Base-by-base conservation (phyloP, 2,888 invertebrate genomes). In the Steinernema scapterisci region DNA sequence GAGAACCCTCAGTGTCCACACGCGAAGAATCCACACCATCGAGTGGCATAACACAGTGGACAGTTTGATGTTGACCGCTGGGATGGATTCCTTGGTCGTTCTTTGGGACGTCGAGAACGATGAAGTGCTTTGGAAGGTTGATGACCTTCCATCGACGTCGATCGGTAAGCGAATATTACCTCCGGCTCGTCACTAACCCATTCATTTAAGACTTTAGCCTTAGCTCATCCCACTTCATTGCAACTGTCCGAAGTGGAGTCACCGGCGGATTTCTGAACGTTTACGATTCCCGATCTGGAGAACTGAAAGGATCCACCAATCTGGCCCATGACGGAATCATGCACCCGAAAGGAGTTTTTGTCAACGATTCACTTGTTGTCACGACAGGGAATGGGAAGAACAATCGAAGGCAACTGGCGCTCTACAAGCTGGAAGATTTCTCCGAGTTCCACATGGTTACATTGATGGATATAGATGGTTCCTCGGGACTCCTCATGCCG, bases 41-140 rank as follows among this genome's bases (percentile, higher is more conserved):
- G 90, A 96, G 78, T 97, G 97, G 97, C 97, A 97, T 90, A 97
- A 97, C 75, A 93, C 95, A 31, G 96, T 97, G 6, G 92, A 94
- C 87, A 96, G 97, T 89, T 93, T 97, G 44, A 91, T 97, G 75
- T 92, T 97, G 74, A 95, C 95, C 71, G 95, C 95, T 11, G 96
- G 89, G 3, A 85, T 87, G 75, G 90, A 90, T 48, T 46, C 48
- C 1, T 2, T 25, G 38, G 21, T 72, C 31, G 52, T 48, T 19
- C 51, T 72, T 16, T 72, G 72, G 72, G 72, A 72, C 21, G 45
- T 38, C 6, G 72, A 48, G 48, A 51, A 46, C 38, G 72, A 72
- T 51, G 38, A n/a, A n/a, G 27, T 72, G 11, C 38, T 72, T 31
- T 72, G 19, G 48, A 38, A 27, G 31, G 27, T 72, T 16, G 51